Conservation (phyloP, 2,797 vertebrate species). For the Aldrovandia affinis region DNA sequence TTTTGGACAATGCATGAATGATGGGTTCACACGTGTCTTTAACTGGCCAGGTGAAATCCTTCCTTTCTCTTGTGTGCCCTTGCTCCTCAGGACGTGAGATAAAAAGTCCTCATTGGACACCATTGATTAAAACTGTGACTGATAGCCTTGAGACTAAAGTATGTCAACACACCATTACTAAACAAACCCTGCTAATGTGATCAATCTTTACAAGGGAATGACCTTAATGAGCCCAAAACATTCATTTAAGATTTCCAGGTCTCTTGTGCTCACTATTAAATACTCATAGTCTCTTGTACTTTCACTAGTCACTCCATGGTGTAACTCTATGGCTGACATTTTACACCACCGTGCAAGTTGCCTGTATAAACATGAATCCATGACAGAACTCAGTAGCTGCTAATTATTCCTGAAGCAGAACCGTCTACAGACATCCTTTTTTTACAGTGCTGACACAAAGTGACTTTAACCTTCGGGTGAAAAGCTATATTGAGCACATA, state of each 20-base stretch:
- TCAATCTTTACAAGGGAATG: neutral
- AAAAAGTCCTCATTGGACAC: neutral
- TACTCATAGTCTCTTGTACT: neutral
- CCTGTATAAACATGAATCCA: neutral
- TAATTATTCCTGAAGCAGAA: neutral
- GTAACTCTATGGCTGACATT: neutral
- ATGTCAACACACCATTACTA: neutral
- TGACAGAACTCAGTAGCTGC: neutral
- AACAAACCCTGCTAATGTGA: neutral
- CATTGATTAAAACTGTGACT: conserved; percentile 10
- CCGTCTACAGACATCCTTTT: neutral
- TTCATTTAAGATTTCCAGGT: neutral
- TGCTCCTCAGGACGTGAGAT: neutral
- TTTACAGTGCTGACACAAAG: neutral
- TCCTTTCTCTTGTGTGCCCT: neutral
- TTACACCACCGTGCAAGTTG: neutral
- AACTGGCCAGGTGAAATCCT: neutral
- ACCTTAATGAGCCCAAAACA: neutral
- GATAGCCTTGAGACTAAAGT: neutral
- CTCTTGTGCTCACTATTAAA: neutral
- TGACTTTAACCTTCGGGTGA: neutral
- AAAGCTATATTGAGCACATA: neutral
- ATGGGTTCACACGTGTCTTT: neutral
- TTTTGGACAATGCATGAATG: neutral
- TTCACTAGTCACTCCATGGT: neutral